Percentiles rank a stretch among this genome's conserved stretches.
These are phyloP conservation scores for Gasterosteus aculeatus DNA, from an alignment of 2,113 vertebrate species.

Conservation along the genomic window DNA sequence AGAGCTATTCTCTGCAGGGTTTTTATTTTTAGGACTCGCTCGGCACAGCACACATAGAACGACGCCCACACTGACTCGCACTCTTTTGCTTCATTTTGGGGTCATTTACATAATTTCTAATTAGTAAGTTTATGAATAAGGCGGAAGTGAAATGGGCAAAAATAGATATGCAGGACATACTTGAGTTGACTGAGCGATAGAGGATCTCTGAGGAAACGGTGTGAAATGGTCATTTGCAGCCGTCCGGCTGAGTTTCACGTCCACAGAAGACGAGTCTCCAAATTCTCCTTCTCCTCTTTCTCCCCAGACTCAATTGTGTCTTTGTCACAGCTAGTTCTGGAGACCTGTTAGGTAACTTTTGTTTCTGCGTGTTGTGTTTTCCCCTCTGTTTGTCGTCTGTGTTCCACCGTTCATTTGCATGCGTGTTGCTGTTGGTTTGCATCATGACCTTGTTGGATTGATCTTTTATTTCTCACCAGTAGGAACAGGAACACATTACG, in stretches of 20 bases:
- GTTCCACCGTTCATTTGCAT: conserved; percentile 61
- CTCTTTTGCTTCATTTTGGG: conserved; percentile 38
- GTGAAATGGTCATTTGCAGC: conserved; percentile 40
- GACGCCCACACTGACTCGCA: conserved; percentile 19
- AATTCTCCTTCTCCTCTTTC: conserved; percentile 50
- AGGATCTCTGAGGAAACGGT: conserved; percentile 2
- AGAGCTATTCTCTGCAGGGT: conserved; percentile 59
- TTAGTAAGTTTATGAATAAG: conserved; percentile 54
- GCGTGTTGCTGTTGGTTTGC: conserved; percentile 41
- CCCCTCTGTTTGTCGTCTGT: conserved; percentile 33
- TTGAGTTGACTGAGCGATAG: conserved; percentile 12
- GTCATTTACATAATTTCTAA: conserved; percentile 68
- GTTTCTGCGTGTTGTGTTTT: conserved; percentile 39
- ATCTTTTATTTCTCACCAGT: neutral
- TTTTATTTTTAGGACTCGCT: conserved; percentile 50
- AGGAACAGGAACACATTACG: conserved; percentile 7
- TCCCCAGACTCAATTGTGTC: conserved; percentile 82
- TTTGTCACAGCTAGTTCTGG: conserved; percentile 83
- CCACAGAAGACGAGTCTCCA: conserved; percentile 23
- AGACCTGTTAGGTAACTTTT: conserved; percentile 80
- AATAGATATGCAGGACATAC: conserved; percentile 38
- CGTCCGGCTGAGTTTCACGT: conserved; percentile 39
- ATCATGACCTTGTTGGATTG: conserved; percentile 21
- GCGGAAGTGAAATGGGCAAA: conserved; percentile 16
- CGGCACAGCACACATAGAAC: conserved; percentile 7